Base-by-base conservation (phyloP, 2,797 vertebrate genomes). In the Sebastes steindachneri region DNA sequence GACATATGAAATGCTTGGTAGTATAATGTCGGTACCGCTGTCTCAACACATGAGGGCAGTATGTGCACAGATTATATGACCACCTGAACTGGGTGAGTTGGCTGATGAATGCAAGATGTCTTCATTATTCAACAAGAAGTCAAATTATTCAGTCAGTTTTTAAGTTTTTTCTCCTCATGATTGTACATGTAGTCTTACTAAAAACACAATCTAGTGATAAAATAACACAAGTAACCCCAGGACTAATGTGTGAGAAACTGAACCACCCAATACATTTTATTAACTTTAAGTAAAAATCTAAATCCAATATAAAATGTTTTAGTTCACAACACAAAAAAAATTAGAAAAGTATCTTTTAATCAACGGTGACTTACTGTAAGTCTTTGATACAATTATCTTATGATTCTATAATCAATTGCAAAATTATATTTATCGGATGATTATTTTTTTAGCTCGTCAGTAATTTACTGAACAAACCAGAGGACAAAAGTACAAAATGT, bases 31-130 rank as follows among this genome's bases (percentile, higher is more conserved):
- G 78, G 59, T 88, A 48, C 35, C n/a, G 17, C 55, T 0, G 11
- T 25, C 17, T 81, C 0, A 65, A 72, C 95, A 94, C 93, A 77
- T 8, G 95, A 60, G 89, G 94, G 92, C 94, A 79, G 80, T 82
- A 29, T 84, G 33, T 51, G 17, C 82, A 79, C 87, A 88, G n/a
- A 72, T 70, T 21, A 45, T 11, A 7, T 2, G 31, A 59, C 41
- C 7, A 72, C 57, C 11, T 48, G 33, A 57, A 25, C 1, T 2
- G 28, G 2, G 12, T 5, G 4, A 31, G 2, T 14, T 29, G 17
- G 51, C 33, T 60, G 68, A 73, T 77, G 14, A 70, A 60, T 25
- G 17, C 55, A 74, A 66, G 37, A 85, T 74, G 79, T 83, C 65
- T 84, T 80, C 45, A 84, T 83, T 81, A 67, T 68, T 65, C 54